phyloP scores from a whole-genome alignment of 1,140 invertebrate genomes.

The Gryon sp. region DNA sequence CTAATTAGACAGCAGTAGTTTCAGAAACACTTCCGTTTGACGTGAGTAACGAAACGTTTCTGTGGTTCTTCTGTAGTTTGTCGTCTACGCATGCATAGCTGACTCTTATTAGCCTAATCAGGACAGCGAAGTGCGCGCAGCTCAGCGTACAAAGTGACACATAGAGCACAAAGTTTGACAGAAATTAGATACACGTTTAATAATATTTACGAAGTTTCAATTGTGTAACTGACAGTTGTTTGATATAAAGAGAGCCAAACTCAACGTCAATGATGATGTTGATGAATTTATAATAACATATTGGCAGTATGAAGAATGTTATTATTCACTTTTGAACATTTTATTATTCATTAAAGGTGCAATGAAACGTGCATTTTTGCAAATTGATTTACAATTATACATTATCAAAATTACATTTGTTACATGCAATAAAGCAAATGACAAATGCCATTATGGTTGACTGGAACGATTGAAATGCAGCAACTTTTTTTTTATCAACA shows the following conservation, averaged over 20 bases:
- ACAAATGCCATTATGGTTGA: neutral
- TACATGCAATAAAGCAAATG: too few species aligned
- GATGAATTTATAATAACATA: constrained; percentile 42
- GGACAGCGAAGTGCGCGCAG: constrained; percentile 18
- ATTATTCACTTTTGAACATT: too few species aligned
- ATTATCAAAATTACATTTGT: too few species aligned
- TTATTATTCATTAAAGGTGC: too few species aligned
- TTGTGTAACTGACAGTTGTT: constrained; percentile 45
- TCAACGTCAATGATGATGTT: constrained; percentile 5
- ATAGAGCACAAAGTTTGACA: constrained; percentile 20
- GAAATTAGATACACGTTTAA: constrained; percentile 49
- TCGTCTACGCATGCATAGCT: constrained; percentile 4
- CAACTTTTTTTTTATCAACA: constrained; percentile 13
- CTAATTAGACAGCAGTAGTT: constrained; percentile 28
- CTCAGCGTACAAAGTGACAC: constrained; percentile 31
- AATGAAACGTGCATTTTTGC: too few species aligned
- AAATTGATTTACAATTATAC: too few species aligned
- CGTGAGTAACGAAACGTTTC: constrained; percentile 29
- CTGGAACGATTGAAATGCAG: neutral
- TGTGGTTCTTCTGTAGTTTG: constrained; percentile 31
- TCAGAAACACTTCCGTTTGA: constrained; percentile 29
- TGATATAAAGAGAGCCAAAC: constrained; percentile 35
- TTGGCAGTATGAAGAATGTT: too few species aligned
- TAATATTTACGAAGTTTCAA: constrained; percentile 49
- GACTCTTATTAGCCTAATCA: constrained; percentile 40